A percentile compares a stretch with the other conserved stretches of the same genome.
These are phyloP conservation scores for Phocoena sinus DNA, from an alignment of 2,113 vertebrate species.

Conservation along the genomic window DNA sequence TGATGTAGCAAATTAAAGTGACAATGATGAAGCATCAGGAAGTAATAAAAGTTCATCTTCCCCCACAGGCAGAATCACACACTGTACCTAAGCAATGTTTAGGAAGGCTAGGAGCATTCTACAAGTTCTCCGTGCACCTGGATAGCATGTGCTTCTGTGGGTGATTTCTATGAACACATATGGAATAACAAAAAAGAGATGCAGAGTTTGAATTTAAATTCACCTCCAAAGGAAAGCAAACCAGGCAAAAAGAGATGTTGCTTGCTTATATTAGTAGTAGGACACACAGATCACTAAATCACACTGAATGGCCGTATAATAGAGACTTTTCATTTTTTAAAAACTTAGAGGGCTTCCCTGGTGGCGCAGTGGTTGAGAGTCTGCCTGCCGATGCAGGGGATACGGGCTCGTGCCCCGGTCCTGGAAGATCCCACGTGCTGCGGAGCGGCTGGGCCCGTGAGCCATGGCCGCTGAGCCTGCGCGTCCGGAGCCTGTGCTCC, in stretches of 20 bases:
- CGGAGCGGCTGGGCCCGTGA: too few relatives aligned
- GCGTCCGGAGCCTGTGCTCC: too few relatives aligned
- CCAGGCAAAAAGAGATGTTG: constrained; percentile 2
- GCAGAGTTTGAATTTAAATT: constrained; percentile 34
- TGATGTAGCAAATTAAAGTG: not conserved
- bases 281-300: constrained; percentile 35
- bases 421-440: fast-evolving
- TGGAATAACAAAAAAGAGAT: constrained; percentile 38
- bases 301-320: not conserved
- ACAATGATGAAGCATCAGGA: not conserved
- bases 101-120: not conserved
- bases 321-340: constrained; percentile 45
- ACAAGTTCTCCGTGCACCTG: not conserved
- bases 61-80: not conserved
- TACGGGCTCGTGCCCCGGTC: too few relatives aligned
- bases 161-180: constrained; percentile 27
- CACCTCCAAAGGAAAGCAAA: constrained; percentile 20
- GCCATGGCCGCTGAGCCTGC: too few relatives aligned
- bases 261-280: not conserved
- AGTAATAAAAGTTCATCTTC: not conserved
- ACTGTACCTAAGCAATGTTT: not conserved
- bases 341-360: constrained; percentile 23
- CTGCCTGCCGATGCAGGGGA: too few relatives aligned
- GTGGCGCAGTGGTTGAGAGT: too few relatives aligned
- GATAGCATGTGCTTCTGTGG: not conserved